Evolutionary conservation across 2,113 vertebrate genomes (phyloP), one percentile per base, ranked within the genome.

Genomic region (Epinephelus fuscoguttatus): DNA sequence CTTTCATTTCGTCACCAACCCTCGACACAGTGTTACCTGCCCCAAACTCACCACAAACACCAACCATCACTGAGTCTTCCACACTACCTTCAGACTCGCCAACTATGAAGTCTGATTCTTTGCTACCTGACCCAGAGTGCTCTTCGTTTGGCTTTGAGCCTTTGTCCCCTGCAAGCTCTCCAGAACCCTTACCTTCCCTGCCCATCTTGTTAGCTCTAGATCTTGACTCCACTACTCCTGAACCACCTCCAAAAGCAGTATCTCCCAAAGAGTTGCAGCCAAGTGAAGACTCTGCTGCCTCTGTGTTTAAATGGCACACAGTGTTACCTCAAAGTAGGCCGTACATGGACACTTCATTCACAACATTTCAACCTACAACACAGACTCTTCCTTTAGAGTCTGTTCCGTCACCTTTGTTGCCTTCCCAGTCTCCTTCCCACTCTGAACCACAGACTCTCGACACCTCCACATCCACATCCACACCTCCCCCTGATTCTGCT

Each of bases 251-350:
- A 2, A 47, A 82, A 50, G 23, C n/a, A 2, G 59, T 17, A 14
- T 4, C 30, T 17, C 19, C 68, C 40, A 69, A 68, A 27, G 60
- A 70, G 47, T 30, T 17, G 0, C 27, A 4, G 0, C 45, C 14
- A 0, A 17, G 8, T 2, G 61, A 63, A 18, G 56, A 56, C 53
- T 61, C 76, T 9, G 2, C 30, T 0, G 3, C 10, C 0, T 87
- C 88, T 6, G 91, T 93, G 14, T 92, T 94, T 25, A 88, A 86
- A 68, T 94, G 94, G 94, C 93, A 94, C 7, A 93, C 93, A 25
- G 91, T 93, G 30, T 88, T 95, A 60, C 94, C 92, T 49, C 85
- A 75, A 3, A 4, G 82, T 1, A 84, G 89, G 47, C 78, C 78
- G 0, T 90, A 83, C 11, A 15, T 86, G 8, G 67, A 88, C 11